A percentile compares a stretch with the other conserved stretches of the same genome.
Conservation (phyloP, 2,113 vertebrate genomes). For the Phaethon lepturus region DNA sequence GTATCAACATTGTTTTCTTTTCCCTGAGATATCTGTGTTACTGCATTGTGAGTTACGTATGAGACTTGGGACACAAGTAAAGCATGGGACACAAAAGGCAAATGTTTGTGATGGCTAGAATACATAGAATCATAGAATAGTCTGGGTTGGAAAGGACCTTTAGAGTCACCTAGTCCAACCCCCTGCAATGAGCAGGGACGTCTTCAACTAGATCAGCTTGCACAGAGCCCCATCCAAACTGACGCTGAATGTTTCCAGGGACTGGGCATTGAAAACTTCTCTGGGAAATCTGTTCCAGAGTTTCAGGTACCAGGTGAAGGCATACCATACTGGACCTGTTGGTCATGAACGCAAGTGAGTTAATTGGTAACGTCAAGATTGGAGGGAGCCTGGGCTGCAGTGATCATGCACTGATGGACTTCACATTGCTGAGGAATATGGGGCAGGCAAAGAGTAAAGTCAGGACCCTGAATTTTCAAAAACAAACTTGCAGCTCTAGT, state of each 20-base stretch:
- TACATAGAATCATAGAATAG: not conserved
- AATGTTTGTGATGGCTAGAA: not conserved
- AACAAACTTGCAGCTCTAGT: too few species aligned
- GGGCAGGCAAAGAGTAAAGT: too few species aligned
- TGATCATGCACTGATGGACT: too few species aligned
- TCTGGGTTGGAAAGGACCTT: not conserved
- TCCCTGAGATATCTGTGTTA: not conserved
- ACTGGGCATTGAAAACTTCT: fast-evolving
- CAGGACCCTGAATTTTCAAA: too few species aligned
- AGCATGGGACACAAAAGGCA: not conserved
- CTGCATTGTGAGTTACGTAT: not conserved
- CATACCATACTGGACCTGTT: too few species aligned
- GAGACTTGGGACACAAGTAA: not conserved
- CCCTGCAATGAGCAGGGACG: not conserved
- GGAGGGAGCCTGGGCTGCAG: too few species aligned
- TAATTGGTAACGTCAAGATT: too few species aligned
- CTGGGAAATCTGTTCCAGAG: not conserved
- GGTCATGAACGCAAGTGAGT: too few species aligned
- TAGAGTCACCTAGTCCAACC: not conserved
- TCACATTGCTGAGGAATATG: too few species aligned
- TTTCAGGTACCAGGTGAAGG: too few species aligned
- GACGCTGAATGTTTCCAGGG: not conserved
- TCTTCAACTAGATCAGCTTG: not conserved
- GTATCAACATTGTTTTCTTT: not conserved
- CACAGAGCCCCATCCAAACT: not conserved